Evolutionary conservation across 2,113 vertebrate species (phyloP).

Genomic region (Amazona vittata): DNA sequence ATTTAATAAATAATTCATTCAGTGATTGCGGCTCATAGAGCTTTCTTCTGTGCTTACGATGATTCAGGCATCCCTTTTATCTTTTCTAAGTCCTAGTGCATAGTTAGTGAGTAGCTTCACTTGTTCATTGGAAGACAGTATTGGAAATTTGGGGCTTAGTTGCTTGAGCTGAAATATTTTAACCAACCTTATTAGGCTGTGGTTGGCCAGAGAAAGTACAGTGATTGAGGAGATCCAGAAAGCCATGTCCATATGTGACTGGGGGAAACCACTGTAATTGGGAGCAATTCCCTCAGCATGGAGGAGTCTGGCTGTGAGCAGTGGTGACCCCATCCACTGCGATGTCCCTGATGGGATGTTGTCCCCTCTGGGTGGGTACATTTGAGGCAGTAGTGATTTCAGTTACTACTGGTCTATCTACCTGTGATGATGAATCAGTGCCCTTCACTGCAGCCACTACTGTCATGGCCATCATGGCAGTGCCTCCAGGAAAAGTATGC

Average conservation of each 20-base stretch:
- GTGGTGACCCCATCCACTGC: not conserved
- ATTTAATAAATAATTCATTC: slow-evolving; percentile 1
- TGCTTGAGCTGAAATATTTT: not conserved
- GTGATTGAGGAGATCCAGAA: not conserved
- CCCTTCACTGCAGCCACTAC: rapidly evolving
- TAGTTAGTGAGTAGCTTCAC: not conserved
- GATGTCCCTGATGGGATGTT: rapidly evolving
- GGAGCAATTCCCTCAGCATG: not conserved
- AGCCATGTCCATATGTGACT: rapidly evolving
- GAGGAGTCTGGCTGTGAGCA: not conserved
- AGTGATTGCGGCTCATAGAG: not conserved
- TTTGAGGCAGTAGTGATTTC: not conserved
- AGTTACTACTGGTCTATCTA: not conserved
- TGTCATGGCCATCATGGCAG: rapidly evolving
- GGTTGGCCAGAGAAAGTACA: not conserved
- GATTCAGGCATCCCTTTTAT: not conserved
- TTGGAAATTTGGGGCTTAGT: not conserved
- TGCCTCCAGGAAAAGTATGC: rapidly evolving
- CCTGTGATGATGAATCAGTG: not conserved
- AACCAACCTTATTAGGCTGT: not conserved
- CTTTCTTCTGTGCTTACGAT: not conserved
- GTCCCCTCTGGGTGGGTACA: not conserved
- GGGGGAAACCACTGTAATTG: not conserved
- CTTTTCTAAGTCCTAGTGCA: not conserved
- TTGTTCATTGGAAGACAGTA: not conserved